Evolutionary conservation across 2,797 vertebrate genomes (phyloP).

Genomic region (Sphenopsis melanotis): DNA sequence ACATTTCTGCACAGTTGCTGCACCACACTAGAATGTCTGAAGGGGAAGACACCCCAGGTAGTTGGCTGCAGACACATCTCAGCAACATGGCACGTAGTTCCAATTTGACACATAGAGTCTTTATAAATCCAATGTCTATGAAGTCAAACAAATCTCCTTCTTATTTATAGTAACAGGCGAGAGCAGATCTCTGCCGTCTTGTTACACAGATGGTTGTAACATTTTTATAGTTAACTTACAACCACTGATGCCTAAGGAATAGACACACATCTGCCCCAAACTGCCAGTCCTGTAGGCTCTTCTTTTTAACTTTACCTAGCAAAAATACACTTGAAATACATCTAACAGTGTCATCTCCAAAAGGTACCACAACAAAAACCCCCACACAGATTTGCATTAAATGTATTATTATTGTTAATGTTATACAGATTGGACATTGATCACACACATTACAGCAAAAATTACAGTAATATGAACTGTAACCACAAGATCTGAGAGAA

Average conservation of each 20-base stretch:
- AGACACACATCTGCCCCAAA: slow-evolving; percentile 72
- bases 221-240: slow-evolving; percentile 74
- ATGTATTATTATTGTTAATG: not conserved
- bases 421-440: not conserved
- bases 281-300: slow-evolving; percentile 68
- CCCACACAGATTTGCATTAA: not conserved
- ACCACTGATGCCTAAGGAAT: slow-evolving; percentile 70
- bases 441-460: not conserved
- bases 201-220: slow-evolving; percentile 73
- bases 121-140: slow-evolving; percentile 61
- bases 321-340: slow-evolving; percentile 32
- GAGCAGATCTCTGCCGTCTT: slow-evolving; percentile 64
- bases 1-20: slow-evolving; percentile 46
- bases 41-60: slow-evolving; percentile 59
- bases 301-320: slow-evolving; percentile 62
- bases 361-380: not conserved
- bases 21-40: slow-evolving; percentile 42
- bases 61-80: slow-evolving; percentile 50
- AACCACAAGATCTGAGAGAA: not conserved
- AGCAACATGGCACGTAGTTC: slow-evolving; percentile 22
- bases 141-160: slow-evolving; percentile 66
- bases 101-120: slow-evolving; percentile 56
- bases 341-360: not conserved
- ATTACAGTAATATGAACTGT: not conserved
- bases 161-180: slow-evolving; percentile 65